Conservation (phyloP, 2,888 invertebrate genomes). For the Alviniconcha strummeri region DNA sequence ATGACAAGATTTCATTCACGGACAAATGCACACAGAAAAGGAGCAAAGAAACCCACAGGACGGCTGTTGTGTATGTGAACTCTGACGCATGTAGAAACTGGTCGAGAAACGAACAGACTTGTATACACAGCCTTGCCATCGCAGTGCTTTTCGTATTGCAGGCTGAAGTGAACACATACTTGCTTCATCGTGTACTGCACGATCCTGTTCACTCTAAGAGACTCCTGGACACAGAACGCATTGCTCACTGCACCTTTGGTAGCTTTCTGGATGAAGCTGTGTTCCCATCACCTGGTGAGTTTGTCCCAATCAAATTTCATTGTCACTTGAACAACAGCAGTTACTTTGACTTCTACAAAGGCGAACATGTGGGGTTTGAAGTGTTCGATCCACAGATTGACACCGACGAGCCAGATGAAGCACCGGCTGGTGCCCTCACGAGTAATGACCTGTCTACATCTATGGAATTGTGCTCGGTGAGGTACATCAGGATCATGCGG, state of each 20-base stretch:
- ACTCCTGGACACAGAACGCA: not conserved
- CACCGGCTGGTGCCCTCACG: too few species aligned
- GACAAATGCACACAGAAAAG: not conserved
- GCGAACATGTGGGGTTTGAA: slow-evolving; percentile 47
- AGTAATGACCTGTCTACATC: slow-evolving; percentile 24
- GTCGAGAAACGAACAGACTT: not conserved
- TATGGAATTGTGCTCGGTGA: slow-evolving; percentile 37
- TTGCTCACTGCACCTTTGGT: not conserved
- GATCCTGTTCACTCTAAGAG: not conserved
- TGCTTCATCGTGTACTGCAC: not conserved
- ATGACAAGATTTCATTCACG: not conserved
- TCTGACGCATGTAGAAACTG: not conserved
- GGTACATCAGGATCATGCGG: not conserved
- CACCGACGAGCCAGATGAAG: not conserved
- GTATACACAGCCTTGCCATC: not conserved
- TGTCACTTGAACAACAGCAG: slow-evolving; percentile 44
- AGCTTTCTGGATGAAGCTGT: not conserved
- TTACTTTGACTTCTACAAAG: slow-evolving; percentile 35
- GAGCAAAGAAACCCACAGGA: not conserved
- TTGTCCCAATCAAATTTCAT: slow-evolving; percentile 43
- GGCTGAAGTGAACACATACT: not conserved
- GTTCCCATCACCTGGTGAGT: slow-evolving; percentile 42
- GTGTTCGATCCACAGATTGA: slow-evolving; percentile 42
- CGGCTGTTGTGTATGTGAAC: slow-evolving; percentile 12
- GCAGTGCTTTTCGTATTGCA: slow-evolving; percentile 19